Percentiles rank a stretch among this genome's conserved stretches.
Conservation (phyloP, 2,888 invertebrate genomes). For the Cerastoderma edule region DNA sequence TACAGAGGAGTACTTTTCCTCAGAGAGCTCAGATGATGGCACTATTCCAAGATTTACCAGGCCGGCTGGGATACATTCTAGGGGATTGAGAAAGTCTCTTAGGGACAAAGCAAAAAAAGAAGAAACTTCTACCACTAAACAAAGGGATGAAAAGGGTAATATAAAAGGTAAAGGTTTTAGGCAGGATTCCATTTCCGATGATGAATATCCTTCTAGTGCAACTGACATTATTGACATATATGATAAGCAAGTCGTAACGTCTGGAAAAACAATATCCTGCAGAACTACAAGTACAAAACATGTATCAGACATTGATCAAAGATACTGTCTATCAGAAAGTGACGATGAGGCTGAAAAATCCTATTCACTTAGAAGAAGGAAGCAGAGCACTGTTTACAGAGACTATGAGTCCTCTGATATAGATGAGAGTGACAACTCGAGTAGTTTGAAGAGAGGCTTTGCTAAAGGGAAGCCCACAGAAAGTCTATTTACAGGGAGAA, state of each 20-base stretch:
- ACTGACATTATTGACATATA: conserved; percentile 2
- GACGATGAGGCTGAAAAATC: conserved; percentile 15
- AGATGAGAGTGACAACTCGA: background rate
- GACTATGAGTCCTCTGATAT: conserved; percentile 9
- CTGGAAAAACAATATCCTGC: no score
- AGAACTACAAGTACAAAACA: background rate
- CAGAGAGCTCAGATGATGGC: conserved; percentile 30
- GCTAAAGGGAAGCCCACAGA: background rate
- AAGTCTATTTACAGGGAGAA: background rate
- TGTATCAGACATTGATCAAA: background rate
- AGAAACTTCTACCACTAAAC: background rate
- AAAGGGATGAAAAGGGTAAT: background rate
- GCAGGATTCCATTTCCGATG: background rate
- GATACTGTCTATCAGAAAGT: no score
- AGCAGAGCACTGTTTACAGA: background rate
- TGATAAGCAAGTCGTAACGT: no score
- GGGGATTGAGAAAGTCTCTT: background rate
- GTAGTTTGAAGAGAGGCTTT: background rate
- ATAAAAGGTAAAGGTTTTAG: background rate
- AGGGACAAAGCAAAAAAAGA: conserved; percentile 2
- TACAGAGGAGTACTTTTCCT: background rate
- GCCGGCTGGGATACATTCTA: conserved; percentile 10
- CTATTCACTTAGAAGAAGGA: conserved; percentile 4
- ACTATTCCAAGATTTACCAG: conserved; percentile 30
- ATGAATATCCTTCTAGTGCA: conserved; percentile 13